Percentiles rank a stretch among this genome's conserved stretches.
phyloP scores from a whole-genome alignment of 2,797 vertebrate genomes.

The Halcyon smyrnensis region DNA sequence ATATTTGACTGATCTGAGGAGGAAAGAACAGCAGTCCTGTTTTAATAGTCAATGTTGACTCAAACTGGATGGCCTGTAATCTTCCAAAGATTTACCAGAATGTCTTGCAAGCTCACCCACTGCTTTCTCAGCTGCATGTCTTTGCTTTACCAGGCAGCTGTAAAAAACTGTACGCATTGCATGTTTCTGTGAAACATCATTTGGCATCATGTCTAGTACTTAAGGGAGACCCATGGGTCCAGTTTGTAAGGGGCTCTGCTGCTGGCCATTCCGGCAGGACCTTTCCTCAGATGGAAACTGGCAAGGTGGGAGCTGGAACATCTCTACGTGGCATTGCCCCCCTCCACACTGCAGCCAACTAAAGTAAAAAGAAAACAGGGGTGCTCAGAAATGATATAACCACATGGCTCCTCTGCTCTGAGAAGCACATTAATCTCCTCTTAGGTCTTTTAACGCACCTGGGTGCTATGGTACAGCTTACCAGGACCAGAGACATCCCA shows the following conservation, averaged over 20 bases:
- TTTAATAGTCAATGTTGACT: not conserved
- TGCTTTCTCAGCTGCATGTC: not conserved
- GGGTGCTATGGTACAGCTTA: not conserved
- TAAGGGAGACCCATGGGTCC: not conserved
- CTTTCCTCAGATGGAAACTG: not conserved
- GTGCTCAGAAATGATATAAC: rapidly evolving
- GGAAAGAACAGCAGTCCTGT: not conserved
- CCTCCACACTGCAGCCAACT: not conserved
- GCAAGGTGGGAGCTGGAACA: not conserved
- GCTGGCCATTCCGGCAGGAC: rapidly evolving
- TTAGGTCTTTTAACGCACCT: not conserved
- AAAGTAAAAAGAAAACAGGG: not conserved
- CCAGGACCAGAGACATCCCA: not conserved
- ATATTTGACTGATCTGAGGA: not conserved
- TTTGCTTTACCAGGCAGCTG: not conserved
- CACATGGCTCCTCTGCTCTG: not conserved
- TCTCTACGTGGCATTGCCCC: rapidly evolving
- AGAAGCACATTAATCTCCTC: not conserved
- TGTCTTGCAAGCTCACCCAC: rapidly evolving
- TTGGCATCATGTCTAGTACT: not conserved
- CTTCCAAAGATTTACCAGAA: not conserved
- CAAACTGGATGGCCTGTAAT: not conserved
- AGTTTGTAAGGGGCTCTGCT: not conserved
- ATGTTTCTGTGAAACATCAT: not conserved
- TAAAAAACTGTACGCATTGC: not conserved